Percentiles rank a stretch among this genome's conserved stretches.
These are phyloP conservation scores for Rousettus leschenaultii DNA, from an alignment of 2,113 vertebrate genomes.

Conservation along the genomic window DNA sequence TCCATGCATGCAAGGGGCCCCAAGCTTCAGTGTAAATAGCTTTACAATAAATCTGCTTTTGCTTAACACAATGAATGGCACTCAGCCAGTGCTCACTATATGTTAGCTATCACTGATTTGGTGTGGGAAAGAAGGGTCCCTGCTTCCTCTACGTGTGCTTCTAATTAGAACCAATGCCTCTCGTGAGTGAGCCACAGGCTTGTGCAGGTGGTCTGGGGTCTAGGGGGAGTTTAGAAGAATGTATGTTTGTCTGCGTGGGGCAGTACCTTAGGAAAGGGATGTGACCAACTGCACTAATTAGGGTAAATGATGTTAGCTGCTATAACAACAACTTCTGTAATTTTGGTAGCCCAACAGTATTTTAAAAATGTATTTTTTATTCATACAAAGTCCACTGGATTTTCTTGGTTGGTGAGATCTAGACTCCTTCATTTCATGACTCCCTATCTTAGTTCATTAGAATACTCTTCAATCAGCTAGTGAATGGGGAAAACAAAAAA, in stretches of 20 bases:
- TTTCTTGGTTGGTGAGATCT: background rate
- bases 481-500: background rate
- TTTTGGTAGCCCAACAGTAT: background rate
- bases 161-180: background rate
- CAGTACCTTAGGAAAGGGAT: background rate
- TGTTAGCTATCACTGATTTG: background rate
- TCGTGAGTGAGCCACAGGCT: background rate
- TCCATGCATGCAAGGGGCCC: background rate
- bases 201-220: background rate
- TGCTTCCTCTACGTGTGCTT: background rate
- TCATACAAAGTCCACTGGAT: background rate
- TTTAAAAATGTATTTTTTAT: background rate
- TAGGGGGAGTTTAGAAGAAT: background rate
- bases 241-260: background rate
- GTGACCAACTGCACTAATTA: background rate
- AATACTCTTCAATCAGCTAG: background rate
- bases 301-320: background rate
- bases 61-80: background rate
- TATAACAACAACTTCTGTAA: background rate
- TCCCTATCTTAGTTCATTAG: background rate
- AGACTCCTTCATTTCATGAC: background rate
- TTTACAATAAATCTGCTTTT: background rate
- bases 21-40: background rate
- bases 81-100: background rate
- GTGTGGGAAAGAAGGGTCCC: background rate